Percentiles rank a stretch among this genome's conserved stretches.
These are phyloP conservation scores for Pristionchus maxplancki DNA, from an alignment of 2,888 invertebrate species.

Conservation along the genomic window DNA sequence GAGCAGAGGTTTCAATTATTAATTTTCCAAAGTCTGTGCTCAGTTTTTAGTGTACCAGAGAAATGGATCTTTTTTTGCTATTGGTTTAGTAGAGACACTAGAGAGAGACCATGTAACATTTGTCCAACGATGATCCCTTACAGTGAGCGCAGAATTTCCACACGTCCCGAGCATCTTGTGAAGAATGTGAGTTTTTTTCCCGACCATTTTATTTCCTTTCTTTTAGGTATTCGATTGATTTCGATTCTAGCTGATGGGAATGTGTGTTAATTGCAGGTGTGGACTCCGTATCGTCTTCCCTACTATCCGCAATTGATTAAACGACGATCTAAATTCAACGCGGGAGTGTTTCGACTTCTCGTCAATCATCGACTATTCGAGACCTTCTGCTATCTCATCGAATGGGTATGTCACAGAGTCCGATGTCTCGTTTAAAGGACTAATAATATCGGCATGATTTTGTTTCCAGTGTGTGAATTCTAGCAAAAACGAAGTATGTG, in stretches of 20 bases:
- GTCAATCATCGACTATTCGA: constrained; percentile 53
- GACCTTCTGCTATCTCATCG: constrained; percentile 52
- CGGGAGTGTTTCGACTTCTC: constrained; percentile 6
- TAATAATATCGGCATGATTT: too few relatives aligned
- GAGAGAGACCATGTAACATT: neutral
- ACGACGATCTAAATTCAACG: neutral
- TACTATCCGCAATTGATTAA: neutral
- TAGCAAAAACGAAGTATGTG: too few relatives aligned
- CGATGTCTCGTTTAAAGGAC: too few relatives aligned
- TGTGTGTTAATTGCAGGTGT: neutral
- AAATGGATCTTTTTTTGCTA: too few relatives aligned
- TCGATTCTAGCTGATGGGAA: neutral
- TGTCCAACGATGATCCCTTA: neutral
- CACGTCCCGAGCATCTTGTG: constrained; percentile 1
- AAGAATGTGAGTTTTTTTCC: constrained; percentile 22
- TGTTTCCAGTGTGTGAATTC: too few relatives aligned
- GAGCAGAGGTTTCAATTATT: neutral
- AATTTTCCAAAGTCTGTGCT: too few relatives aligned
- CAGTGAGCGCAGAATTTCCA: constrained; percentile 18
- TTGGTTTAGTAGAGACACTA: too few relatives aligned
- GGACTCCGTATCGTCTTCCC: constrained; percentile 35
- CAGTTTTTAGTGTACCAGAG: too few relatives aligned
- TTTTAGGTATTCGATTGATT: neutral
- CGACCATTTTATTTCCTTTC: neutral
- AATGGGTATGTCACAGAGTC: constrained; percentile 48